phyloP scores from a whole-genome alignment of 2,888 invertebrate genomes.

The Autographa pulchrina region DNA sequence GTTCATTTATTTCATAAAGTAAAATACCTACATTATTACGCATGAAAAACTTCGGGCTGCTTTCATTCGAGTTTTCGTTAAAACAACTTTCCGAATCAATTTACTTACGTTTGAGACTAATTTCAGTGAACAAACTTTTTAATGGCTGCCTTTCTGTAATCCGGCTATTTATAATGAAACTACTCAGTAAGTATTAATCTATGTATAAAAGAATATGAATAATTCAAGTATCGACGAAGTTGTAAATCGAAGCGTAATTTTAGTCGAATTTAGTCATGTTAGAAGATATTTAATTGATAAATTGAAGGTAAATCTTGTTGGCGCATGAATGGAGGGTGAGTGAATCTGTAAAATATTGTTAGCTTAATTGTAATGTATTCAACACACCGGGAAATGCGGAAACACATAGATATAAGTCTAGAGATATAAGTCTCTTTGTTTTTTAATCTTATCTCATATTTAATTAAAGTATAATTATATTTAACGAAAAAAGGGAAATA shows the following conservation, averaged over 20 bases:
- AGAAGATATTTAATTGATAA: conserved; percentile 33
- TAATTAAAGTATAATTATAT: too few species aligned
- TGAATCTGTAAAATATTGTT: conserved; percentile 18
- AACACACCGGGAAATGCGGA: conserved; percentile 9
- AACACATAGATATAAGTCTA: conserved; percentile 2
- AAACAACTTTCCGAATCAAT: conserved; percentile 49
- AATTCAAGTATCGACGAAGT: conserved; percentile 46
- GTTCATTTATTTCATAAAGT: conserved; percentile 36
- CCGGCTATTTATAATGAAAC: conserved; percentile 43
- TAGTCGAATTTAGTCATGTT: conserved; percentile 28
- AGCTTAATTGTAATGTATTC: conserved; percentile 38
- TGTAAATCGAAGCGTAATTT: conserved; percentile 29
- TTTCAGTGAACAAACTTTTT: conserved; percentile 42
- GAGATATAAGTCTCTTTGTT: too few species aligned
- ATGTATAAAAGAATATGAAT: conserved; percentile 47
- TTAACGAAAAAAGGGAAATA: too few species aligned
- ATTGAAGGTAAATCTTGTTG: conserved; percentile 14
- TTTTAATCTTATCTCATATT: too few species aligned
- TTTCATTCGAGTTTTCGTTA: conserved; percentile 31
- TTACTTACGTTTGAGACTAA: conserved; percentile 31
- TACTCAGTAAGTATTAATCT: conserved; percentile 50
- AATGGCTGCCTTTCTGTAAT: conserved; percentile 47
- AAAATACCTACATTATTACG: conserved; percentile 42
- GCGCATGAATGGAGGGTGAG: conserved; percentile 20
- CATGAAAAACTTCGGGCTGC: conserved; percentile 27